These are phyloP conservation scores for Miltochrista miniata DNA, from an alignment of 2,888 invertebrate species.

Conservation along the genomic window DNA sequence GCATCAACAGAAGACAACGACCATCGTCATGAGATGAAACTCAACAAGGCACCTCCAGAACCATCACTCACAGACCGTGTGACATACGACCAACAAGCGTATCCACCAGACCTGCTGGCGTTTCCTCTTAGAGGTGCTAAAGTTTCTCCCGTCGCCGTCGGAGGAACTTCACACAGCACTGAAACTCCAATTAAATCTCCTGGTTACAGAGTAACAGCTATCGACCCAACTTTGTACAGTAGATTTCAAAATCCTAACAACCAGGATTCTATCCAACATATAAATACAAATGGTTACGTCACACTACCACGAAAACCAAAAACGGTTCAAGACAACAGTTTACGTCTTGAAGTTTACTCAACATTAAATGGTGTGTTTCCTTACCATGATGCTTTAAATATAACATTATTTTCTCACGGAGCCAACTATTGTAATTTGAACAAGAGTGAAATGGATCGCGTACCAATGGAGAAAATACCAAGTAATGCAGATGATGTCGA, in stretches of 20 bases:
- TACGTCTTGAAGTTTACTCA: constrained; percentile 69
- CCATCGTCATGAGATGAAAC: constrained; percentile 83
- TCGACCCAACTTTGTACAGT: constrained; percentile 58
- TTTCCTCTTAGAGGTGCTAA: constrained; percentile 85
- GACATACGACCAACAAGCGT: constrained; percentile 83
- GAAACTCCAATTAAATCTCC: constrained; percentile 73
- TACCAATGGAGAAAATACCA: constrained; percentile 79
- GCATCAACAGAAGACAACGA: constrained; percentile 85
- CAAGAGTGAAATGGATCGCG: too few species aligned
- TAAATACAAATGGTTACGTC: constrained; percentile 90
- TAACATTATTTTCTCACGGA: constrained; percentile 93
- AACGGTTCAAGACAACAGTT: constrained; percentile 81
- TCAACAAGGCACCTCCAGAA: constrained; percentile 79
- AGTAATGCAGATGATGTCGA: constrained; percentile 78
- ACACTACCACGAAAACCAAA: constrained; percentile 92
- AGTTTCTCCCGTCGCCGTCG: constrained; percentile 82
- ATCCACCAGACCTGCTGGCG: constrained; percentile 92
- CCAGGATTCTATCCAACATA: constrained; percentile 79
- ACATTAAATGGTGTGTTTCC: constrained; percentile 78
- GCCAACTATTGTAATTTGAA: too few species aligned
- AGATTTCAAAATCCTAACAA: constrained; percentile 86
- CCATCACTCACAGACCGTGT: constrained; percentile 70
- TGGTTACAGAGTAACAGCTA: constrained; percentile 57
- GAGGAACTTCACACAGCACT: constrained; percentile 44
- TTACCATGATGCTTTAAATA: constrained; percentile 91